Base-by-base conservation (phyloP, 2,113 vertebrate species). In the Sinocyclocheilus rhinocerous region DNA sequence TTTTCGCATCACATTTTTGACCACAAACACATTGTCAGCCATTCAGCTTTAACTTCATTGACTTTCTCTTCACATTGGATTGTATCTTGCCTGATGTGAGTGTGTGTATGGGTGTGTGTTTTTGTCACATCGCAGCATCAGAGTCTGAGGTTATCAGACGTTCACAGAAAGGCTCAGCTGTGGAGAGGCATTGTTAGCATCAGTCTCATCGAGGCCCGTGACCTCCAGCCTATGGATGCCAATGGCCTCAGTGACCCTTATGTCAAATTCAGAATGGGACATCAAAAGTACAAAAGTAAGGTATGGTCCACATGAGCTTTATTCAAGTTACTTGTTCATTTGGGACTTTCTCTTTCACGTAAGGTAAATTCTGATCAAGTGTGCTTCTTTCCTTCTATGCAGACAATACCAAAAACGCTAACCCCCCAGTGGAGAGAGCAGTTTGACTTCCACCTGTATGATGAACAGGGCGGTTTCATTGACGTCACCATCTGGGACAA, bases 241-340 rank as follows among this genome's bases (percentile, higher is more conserved):
- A 99, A 98, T 11, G 97, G 97, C 29, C 84, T 97, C 52, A 99
- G 97, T 42, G 98, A 99, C 89, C 98, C 98, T 4, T 99, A 99
- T 0, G 97, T 97, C 89, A 99, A 99, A 92, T 99, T 99, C 90
- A 94, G 96, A 3, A 89, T 99, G 91, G 97, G 97, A 0, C 96
- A 99, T 91, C 97, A 99, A 92, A 99, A 99, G 73, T 99, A 99
- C 93, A 99, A 97, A 92, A 99, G 97, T 95, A 99, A 99, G 97
- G 98, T 99, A 94, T 59, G 61, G 50, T 55, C 80, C n/a, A 36
- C 55, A n/a, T 15, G 55, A 70, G 26, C 29, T 57, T 22, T 36
- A 33, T 73, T 76, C 50, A 65, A 76, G 11, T 63, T 13, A 33
- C n/a, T 81, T 29, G 13, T 48, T 57, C 22, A 59, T 72, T 52